Evolutionary conservation across 2,888 invertebrate genomes (phyloP), one percentile per base, ranked within the genome.

Genomic region (Stenurella melanura): DNA sequence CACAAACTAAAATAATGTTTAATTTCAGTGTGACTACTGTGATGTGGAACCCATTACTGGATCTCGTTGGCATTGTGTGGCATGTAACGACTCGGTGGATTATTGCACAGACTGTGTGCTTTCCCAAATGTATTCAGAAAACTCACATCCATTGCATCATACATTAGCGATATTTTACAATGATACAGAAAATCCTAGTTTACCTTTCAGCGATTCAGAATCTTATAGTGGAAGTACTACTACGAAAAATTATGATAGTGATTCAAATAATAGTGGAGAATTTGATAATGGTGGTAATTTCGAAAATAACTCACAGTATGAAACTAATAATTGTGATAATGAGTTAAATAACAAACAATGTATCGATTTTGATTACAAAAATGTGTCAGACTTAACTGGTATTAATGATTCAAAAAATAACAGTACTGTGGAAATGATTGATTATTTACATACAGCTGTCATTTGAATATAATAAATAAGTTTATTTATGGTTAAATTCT

Each of bases 1-100:
- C 3, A 34, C 50, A 42, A 30, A 21, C 11, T 19, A 58, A 63
- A 75, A 50, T 19, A 18, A 61, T 66, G 17, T 64, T 73, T 64
- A 76, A 26, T 88, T 89, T 78, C 81, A 93, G 92, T 95, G 95
- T 87, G 91, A 92, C 82, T 89, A 91, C 18, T 95, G 95, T 85
- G 89, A 90, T 1, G 91, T 92, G 78, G 92, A 93, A 26, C 93
- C 94, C 0, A 91, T 94, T 66, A 88, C 90, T 21, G 94, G 93
- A 12, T 91, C 92, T 12, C 90, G 94, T 73, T 95, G 95, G 94
- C 93, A 94, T 83, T 96, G 95, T 84, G 89, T 90, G 30, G 92
- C 92, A 73, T 95, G 95, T 84, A 89, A 87, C 2, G 87, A 88
- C 56, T 90, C 90, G 1, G 87, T 94, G 0, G 93, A 95, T 86